phyloP scores from a whole-genome alignment of 2,113 vertebrate genomes.

The Zapornia atra region DNA sequence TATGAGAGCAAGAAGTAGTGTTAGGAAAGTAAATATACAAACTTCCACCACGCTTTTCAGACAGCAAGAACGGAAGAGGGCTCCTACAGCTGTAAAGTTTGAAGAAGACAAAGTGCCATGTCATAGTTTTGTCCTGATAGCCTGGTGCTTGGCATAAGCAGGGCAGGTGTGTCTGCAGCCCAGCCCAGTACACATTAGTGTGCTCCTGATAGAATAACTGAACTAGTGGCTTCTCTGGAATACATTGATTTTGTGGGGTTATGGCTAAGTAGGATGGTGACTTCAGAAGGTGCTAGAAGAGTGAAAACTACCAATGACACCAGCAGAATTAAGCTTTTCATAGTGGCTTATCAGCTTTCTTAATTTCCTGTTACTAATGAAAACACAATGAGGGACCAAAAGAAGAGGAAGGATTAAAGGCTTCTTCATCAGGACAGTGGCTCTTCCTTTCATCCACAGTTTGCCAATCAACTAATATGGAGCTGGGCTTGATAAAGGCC shows the following conservation, averaged over 20 bases:
- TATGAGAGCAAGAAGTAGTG: neutral
- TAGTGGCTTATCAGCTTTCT: neutral
- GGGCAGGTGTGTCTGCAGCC: neutral
- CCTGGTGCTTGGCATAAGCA: neutral
- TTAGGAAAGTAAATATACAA: neutral
- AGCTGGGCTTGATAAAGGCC: neutral
- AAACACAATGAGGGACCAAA: neutral
- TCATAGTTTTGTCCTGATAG: neutral
- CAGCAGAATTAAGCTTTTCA: neutral
- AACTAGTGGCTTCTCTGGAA: neutral
- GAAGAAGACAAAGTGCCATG: neutral
- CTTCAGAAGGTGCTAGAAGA: neutral
- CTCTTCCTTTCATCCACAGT: neutral
- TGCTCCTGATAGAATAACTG: neutral
- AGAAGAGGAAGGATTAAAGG: neutral
- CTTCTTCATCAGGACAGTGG: fast-evolving
- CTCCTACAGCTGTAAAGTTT: neutral
- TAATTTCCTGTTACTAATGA: neutral
- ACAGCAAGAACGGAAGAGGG: neutral
- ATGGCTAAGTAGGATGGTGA: neutral
- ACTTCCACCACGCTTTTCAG: neutral
- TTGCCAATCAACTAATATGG: neutral
- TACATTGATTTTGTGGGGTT: neutral
- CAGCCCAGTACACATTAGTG: neutral
- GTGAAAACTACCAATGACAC: neutral